Evolutionary conservation across 2,113 vertebrate genomes (phyloP).

Genomic region (Prietella phreatophila): DNA sequence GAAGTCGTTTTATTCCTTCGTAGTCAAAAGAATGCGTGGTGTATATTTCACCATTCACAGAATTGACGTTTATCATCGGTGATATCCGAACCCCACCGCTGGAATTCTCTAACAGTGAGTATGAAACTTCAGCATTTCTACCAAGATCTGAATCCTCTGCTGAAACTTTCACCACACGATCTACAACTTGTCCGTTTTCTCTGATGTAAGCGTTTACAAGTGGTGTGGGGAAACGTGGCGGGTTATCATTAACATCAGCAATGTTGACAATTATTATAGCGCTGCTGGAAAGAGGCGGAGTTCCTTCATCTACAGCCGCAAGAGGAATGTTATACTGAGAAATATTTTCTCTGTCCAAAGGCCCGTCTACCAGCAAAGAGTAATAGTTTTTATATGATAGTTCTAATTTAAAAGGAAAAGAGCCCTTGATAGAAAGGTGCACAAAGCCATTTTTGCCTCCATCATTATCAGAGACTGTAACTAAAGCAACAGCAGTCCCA

Average conservation of each 20-base stretch:
- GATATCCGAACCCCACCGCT: slow-evolving; percentile 61
- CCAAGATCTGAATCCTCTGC: slow-evolving; percentile 47
- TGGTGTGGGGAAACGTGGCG: slow-evolving; percentile 68
- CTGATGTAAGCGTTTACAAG: slow-evolving; percentile 67
- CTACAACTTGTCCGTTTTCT: slow-evolving; percentile 72
- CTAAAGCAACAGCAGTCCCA: slow-evolving; percentile 76
- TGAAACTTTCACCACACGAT: neutral
- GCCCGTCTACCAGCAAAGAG: slow-evolving; percentile 69
- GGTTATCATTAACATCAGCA: slow-evolving; percentile 80
- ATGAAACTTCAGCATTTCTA: slow-evolving; percentile 73
- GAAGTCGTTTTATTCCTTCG: slow-evolving; percentile 48
- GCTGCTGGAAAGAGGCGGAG: slow-evolving; percentile 66
- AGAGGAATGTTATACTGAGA: slow-evolving; percentile 73
- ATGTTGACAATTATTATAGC: slow-evolving; percentile 65
- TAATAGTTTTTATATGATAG: slow-evolving; percentile 77
- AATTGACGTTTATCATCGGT: slow-evolving; percentile 69
- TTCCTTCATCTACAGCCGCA: slow-evolving; percentile 72
- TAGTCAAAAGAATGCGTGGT: slow-evolving; percentile 60
- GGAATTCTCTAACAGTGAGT: slow-evolving; percentile 67
- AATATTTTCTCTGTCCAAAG: slow-evolving; percentile 73
- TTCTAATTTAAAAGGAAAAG: slow-evolving; percentile 75
- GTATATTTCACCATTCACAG: slow-evolving; percentile 58
- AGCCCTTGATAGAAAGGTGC: slow-evolving; percentile 62
- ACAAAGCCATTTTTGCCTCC: slow-evolving; percentile 74
- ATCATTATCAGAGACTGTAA: slow-evolving; percentile 74